Base-by-base conservation (phyloP, 92 coral and sea anemone genomes). In the Phenganax subtilis region DNA sequence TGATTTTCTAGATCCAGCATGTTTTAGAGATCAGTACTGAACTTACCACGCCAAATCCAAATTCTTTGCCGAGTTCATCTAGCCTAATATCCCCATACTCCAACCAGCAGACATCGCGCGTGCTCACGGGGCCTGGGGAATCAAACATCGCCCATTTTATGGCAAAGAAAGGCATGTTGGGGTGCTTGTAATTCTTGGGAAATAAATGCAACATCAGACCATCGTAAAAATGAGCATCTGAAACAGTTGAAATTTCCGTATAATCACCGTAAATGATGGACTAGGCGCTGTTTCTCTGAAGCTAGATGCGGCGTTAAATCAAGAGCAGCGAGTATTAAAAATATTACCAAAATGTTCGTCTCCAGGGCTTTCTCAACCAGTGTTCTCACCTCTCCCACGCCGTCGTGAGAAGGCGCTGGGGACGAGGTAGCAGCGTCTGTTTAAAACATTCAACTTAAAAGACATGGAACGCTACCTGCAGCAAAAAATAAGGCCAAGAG, bases 41-140 rank as follows among this genome's bases (percentile, higher is more conserved):
- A 62, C 91, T 54, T 82, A 93, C 98, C 98, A 93, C 97, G 20
- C 98, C 98, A 91, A 93, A 93, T 57, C 98, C 98, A 87, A 92
- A 76, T 73, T 93, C 92, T 16, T 88, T 80, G 17, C 98, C 98
- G 84, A 82, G 57, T 17, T 91, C 91, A 79, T 91, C 98, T 51
- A 56, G 65, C n/a, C 89, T 67, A 15, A 93, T 85, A 72, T 93
- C 98, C 7, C 92, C 98, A 93, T 93, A 93, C 80, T 93, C 98
- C 64, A 93, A 83, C 98, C 98, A 93, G 54, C 96, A 90, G 9
- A 92, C 92, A 85, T 93, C 98, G 29, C 98, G 88, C 8, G 84
- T 60, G 90, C 97, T 92, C 10, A 93, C 85, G 0, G 98, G 98
- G 10, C 89, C 88, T 0, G 89, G 89, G 10, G 87, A 84, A 6